Base-by-base conservation (phyloP, 2,888 invertebrate species). In the Spodoptera picta region DNA sequence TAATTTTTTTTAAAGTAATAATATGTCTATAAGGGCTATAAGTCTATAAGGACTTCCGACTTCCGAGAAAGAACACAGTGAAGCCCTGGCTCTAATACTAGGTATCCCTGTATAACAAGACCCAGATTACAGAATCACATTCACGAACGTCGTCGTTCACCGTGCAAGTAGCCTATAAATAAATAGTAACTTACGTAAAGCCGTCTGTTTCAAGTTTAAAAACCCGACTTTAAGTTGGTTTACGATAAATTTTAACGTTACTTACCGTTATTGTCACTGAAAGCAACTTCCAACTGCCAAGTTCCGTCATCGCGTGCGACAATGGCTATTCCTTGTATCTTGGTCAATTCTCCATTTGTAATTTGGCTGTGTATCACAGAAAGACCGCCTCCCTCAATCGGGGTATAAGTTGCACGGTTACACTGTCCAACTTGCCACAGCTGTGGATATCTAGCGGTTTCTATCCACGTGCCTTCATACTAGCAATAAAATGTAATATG, bases 401-500 rank as follows among this genome's bases (percentile, higher is more conserved):
- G 57, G 4, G 14, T 44, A 87, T 96, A 96, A 57, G 94, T 90
- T 0, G 95, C 95, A 1, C 95, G 95, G 31, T 95, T 95, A 79
- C 97, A 97, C 73, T 95, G 94, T 0, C 96, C 96, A 1, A 88
- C 90, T 88, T 96, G 96, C 77, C 95, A 95, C 0, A 95, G 67
- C 45, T 95, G 94, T 57, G 96, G 96, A 81, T 96, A 97, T 69
- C 95, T 93, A 72, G 95, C 95, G 1, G 95, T 93, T 87, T 96
- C 96, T 78, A 95, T 95, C 96, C 97, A 97, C 81, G 93, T 93
- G 47, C 90, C 91, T 3, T 86, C 60, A 57, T 88, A 92, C 92
- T 92, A 78, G 4, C 6, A 24, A 14, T 3, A 44, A 19, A 57
- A 58, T 46, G 10, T 19, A 24, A 11, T 5, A 12, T 27, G 27